Base-by-base conservation (phyloP, 2,113 vertebrate genomes). In the Upupa epops region DNA sequence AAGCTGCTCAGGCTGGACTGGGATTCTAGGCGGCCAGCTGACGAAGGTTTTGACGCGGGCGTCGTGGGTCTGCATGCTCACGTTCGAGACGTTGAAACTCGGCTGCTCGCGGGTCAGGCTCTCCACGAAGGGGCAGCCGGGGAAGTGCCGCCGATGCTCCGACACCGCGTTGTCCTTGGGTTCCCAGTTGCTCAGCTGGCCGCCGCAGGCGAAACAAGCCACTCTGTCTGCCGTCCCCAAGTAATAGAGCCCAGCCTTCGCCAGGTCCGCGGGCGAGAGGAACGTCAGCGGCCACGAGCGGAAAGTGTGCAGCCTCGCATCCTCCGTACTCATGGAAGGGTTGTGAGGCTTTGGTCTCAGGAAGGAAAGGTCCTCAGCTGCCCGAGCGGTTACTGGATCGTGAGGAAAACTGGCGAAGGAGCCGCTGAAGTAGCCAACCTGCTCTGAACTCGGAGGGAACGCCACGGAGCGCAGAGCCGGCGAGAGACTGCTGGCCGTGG, bases 181-280 rank as follows among this genome's bases (percentile, higher is more conserved):
- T 76, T 99, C 98, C 99, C 99, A 99, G 96, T 99, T 99, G 96
- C 97, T 98, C 42, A 99, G 96, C 76, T 98, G 98, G 61, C 99
- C 99, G 46, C 98, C 98, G 48, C 99, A 99, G 66, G 98, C 97
- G 95, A 99, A 99, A 93, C 99, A 99, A 66, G 98, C 98, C 83
- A 99, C 99, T 70, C 97, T 96, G 89, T 99, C 99, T 11, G 97
- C 98, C 69, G 98, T 98, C 12, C 98, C 98, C 71, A 98, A n/a
- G 82, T 98, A 99, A 92, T 99, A 99, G 95, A 99, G 99, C 26
- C 99, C 99, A 12, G 99, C 99, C 96, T 98, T 99, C 63, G 98
- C 98, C 51, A 99, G 97, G 65, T 99, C 98, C 15, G 96, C 60
- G 3, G 99, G 98, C 1, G 98, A 98, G 75, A 99, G 97, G 86